A percentile compares a stretch with the other conserved stretches of the same genome.
phyloP scores from a whole-genome alignment of 2,888 invertebrate species.

The Fissipunctia ypsillon region DNA sequence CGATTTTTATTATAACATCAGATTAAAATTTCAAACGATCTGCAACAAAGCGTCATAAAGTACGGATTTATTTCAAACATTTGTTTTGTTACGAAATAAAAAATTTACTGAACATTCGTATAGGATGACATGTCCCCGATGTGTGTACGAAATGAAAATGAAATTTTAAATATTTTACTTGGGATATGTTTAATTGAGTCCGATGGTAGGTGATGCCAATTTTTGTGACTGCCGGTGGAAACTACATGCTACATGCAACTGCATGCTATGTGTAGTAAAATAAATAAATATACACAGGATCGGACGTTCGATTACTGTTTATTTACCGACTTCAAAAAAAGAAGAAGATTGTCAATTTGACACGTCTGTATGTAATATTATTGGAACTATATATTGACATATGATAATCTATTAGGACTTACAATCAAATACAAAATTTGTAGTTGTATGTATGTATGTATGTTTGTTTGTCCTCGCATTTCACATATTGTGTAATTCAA shows the following conservation, averaged over 20 bases:
- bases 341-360: too few species aligned
- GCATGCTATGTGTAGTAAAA: neutral
- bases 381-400: too few species aligned
- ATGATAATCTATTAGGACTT: too few species aligned
- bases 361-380: too few species aligned
- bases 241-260: too few species aligned
- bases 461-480: too few species aligned
- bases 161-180: conserved; percentile 63
- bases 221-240: conserved; percentile 21
- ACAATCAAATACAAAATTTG: too few species aligned
- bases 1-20: conserved; percentile 57
- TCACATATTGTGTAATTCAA: too few species aligned
- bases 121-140: conserved; percentile 33
- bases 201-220: conserved; percentile 15
- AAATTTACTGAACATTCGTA: conserved; percentile 40
- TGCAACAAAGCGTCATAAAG: conserved; percentile 51
- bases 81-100: conserved; percentile 46
- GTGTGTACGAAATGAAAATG: conserved; percentile 46
- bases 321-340: too few species aligned
- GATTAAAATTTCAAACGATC: conserved; percentile 62
- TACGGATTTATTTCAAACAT: conserved; percentile 54
- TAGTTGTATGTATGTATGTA: too few species aligned
- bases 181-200: conserved; percentile 46
- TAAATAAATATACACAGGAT: conserved; percentile 7
- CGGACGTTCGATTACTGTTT: neutral